Evolutionary conservation across 53 echinoderm and acorn worm species (phyloP).

Genomic region (Patiria pectinifera): DNA sequence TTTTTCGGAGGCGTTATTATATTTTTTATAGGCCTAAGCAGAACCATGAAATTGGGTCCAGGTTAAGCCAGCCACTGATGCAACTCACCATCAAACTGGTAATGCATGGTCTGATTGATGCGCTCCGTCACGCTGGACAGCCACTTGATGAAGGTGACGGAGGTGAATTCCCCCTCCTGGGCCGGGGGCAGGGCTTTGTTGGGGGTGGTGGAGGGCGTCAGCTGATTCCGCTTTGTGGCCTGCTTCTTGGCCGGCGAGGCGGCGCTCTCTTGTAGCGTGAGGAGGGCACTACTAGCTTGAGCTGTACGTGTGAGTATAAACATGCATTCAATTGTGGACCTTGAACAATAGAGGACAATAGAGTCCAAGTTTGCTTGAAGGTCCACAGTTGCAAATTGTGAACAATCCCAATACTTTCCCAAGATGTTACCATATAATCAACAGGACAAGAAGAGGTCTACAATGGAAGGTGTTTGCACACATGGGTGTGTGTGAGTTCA

Average conservation of each 20-base stretch:
- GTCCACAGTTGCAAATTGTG: no score
- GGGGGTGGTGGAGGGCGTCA: constrained; percentile 36
- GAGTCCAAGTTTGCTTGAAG: no score
- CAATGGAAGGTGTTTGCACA: no score
- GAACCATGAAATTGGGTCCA: no score
- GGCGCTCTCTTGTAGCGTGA: constrained; percentile 91
- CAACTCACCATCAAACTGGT: constrained; percentile 91
- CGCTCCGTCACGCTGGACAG: constrained; percentile 96
- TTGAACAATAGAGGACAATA: no score
- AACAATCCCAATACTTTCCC: no score
- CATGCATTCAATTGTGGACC: no score
- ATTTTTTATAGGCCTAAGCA: no score
- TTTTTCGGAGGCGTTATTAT: no score
- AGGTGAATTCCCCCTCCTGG: constrained; percentile 48
- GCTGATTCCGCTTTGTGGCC: constrained; percentile 52
- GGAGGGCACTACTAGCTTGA: constrained; percentile 95
- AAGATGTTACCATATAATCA: no score
- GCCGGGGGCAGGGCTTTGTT: constrained; percentile 35
- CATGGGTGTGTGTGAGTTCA: no score
- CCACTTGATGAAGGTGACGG: constrained; percentile 82
- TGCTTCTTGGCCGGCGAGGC: constrained; percentile 75
- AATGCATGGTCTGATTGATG: constrained; percentile 98
- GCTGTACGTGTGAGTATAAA: constrained; percentile 58
- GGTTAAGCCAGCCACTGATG: background rate
- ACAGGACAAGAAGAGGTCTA: no score